A percentile compares a stretch with the other conserved stretches of the same genome.
phyloP scores from a whole-genome alignment of 1,140 invertebrate genomes.

The Drosophila lacteicornis region DNA sequence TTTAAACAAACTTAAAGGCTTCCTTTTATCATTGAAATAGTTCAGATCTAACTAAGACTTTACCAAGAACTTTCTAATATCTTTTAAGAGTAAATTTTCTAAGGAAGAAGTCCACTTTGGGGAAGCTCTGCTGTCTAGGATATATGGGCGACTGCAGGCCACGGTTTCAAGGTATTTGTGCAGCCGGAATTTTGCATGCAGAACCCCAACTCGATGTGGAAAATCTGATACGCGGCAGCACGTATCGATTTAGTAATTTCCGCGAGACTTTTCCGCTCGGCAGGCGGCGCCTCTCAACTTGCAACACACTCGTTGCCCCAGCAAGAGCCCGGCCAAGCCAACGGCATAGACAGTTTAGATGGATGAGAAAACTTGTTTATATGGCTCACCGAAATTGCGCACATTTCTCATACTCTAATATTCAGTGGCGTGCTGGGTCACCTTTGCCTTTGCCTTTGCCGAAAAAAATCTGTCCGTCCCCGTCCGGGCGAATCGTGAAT shows the following conservation, averaged over 20 bases:
- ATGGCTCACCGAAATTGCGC: constrained; percentile 45
- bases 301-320: constrained; percentile 23
- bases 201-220: constrained; percentile 10
- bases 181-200: constrained; percentile 41
- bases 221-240: constrained; percentile 56
- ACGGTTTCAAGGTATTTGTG: constrained; percentile 32
- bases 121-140: background rate
- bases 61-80: background rate
- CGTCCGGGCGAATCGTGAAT: constrained; percentile 20
- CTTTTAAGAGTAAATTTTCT: no score
- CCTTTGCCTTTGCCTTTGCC: constrained; percentile 37
- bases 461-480: constrained; percentile 5
- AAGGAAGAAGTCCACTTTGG: background rate
- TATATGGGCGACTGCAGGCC: constrained; percentile 22
- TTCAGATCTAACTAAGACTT: no score
- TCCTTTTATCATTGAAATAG: no score
- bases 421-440: constrained; percentile 38
- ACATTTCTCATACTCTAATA: constrained; percentile 34
- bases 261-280: constrained; percentile 54
- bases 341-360: constrained; percentile 56
- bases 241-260: constrained; percentile 75
- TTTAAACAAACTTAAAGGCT: background rate
- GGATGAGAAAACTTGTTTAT: constrained; percentile 59
- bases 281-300: constrained; percentile 35
- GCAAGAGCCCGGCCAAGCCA: constrained; percentile 7